Conservation (phyloP, 2,113 vertebrate genomes). For the Pelecanoides urinatrix region DNA sequence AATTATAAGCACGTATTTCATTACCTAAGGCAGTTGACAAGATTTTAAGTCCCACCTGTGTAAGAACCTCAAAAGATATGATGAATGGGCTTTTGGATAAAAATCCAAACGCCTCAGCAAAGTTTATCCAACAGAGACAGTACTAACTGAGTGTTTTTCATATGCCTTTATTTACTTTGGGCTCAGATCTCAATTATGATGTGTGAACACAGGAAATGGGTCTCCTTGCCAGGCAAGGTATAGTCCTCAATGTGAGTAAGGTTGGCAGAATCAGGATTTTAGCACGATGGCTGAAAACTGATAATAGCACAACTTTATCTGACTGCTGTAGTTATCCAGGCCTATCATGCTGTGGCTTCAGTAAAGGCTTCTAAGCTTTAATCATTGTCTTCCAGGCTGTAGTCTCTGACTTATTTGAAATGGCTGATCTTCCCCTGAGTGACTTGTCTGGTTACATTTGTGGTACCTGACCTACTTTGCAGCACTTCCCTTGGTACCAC, state of each 20-base stretch:
- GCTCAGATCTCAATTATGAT: not conserved
- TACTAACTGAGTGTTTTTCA: not conserved
- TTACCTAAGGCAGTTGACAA: not conserved
- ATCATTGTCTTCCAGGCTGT: conserved; percentile 20
- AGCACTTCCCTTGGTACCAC: conserved; percentile 39
- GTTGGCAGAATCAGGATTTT: conserved; percentile 1
- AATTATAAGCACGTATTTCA: not conserved
- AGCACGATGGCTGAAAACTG: not conserved
- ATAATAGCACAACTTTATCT: not conserved
- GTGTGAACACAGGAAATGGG: not conserved
- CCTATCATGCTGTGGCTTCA: conserved; percentile 12
- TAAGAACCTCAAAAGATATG: not conserved
- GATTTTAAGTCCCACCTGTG: not conserved
- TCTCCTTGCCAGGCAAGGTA: not conserved
- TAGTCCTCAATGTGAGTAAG: not conserved
- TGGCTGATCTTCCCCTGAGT: conserved; percentile 41
- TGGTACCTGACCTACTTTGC: conserved; percentile 64
- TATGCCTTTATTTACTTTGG: conserved; percentile 15
- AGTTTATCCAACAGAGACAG: not conserved
- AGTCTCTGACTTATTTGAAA: conserved; percentile 45
- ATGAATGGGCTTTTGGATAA: not conserved
- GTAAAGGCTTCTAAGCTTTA: conserved; percentile 30
- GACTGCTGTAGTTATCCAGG: not conserved
- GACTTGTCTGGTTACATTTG: conserved; percentile 54
- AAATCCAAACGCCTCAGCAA: not conserved